Base-by-base conservation (phyloP, 2,888 invertebrate genomes). In the Ornithoptera priamus region DNA sequence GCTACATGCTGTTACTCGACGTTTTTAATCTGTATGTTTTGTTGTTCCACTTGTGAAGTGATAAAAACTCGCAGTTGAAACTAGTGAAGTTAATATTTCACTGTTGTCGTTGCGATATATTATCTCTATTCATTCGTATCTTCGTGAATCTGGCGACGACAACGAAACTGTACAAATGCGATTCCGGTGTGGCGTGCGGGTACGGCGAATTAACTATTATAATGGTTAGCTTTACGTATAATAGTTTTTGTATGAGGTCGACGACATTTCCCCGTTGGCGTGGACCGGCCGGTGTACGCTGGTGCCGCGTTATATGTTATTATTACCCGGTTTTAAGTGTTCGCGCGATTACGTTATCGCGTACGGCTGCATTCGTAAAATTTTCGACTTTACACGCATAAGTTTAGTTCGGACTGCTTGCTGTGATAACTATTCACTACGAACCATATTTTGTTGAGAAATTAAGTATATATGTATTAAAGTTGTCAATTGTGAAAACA, bases 191-290 rank as follows among this genome's bases (percentile, higher is more conserved):
- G 67, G 67, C 50, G 64, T 69, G 65, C 68, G 66, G 66, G 71
- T 80, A 78, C 79, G 69, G 80, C 75, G 77, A 82, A 81, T 83
- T 83, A 76, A 71, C 76, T 70, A 66, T 76, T 76, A 80, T 81
- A 80, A 78, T 79, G 72, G 74, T 69, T 68, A 68, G 68, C 4
- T 71, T 73, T 72, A 74, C 70, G 73, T 70, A 75, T 76, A 79
- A 76, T 76, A 80, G 77, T 82, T 84, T 85, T 83, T 85, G 78
- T 80, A 73, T 65, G 72, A 73, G 81, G 81, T 83, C 82, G 78
- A 75, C 78, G 81, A 78, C 81, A 77, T 78, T 78, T 77, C 74
- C 74, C 74, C 67, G 62, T 65, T 46, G 70, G 56, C 60, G 30
- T 63, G 63, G 63, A 62, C 50, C 53, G 60, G 62, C 69, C 61